Conservation (phyloP, 2,113 vertebrate genomes). For the Oostethus manadensis region DNA sequence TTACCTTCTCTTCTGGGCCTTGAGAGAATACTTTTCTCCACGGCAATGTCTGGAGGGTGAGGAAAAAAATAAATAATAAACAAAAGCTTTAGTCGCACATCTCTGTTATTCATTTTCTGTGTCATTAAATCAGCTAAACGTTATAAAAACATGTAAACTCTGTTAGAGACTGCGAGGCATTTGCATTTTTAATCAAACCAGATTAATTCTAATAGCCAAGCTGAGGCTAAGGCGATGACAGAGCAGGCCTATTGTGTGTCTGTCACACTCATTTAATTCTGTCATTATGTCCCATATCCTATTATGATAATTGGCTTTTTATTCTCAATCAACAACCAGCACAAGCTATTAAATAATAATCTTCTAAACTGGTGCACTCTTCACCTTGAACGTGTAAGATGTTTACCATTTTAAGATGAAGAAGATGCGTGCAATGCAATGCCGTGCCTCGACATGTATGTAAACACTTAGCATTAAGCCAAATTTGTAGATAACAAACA, state of each 20-base stretch:
- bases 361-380: constrained; percentile 56
- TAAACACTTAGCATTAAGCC: background rate
- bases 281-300: constrained; percentile 68
- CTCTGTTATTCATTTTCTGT: constrained; percentile 69
- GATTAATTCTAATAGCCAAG: constrained; percentile 71
- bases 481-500: too few relatives aligned
- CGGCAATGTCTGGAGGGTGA: constrained; percentile 41
- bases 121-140: constrained; percentile 75
- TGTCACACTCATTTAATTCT: constrained; percentile 71
- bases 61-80: constrained; percentile 2
- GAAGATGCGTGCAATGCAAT: background rate
- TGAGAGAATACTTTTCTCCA: constrained; percentile 57
- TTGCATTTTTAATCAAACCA: constrained; percentile 76
- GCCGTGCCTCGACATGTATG: constrained; percentile 12
- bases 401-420: constrained; percentile 31
- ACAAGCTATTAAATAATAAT: constrained; percentile 68
- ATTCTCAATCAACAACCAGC: constrained; percentile 67
- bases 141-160: constrained; percentile 74
- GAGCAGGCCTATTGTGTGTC: constrained; percentile 61
- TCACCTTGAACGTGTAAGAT: constrained; percentile 49
- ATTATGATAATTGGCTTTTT: constrained; percentile 71
- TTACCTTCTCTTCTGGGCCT: constrained; percentile 61
- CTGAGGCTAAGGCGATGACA: constrained; percentile 63
- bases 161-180: constrained; percentile 62
- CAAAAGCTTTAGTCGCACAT: constrained; percentile 48